These are phyloP conservation scores for Eupithecia dodoneata DNA, from an alignment of 2,888 invertebrate genomes.

Conservation along the genomic window DNA sequence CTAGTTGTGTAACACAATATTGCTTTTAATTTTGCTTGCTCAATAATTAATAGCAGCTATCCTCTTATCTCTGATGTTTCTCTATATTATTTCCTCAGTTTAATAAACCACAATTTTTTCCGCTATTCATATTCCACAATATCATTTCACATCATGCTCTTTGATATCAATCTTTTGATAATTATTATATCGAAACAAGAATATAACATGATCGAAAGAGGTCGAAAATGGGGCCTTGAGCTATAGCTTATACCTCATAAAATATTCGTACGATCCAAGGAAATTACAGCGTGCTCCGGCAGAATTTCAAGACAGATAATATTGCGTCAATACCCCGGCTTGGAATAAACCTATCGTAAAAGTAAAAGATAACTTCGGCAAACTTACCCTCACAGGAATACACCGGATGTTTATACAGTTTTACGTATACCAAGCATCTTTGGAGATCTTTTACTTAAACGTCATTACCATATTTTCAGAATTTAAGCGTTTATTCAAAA, in stretches of 20 bases:
- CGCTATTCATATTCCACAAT: not conserved
- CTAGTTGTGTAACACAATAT: not conserved
- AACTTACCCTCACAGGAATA: slow-evolving; percentile 25
- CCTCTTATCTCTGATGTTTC: not conserved
- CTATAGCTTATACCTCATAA: not conserved
- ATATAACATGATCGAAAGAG: not conserved
- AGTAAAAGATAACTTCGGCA: slow-evolving; percentile 31
- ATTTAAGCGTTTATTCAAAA: slow-evolving; percentile 4
- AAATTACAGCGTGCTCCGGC: slow-evolving; percentile 16
- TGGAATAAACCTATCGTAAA: slow-evolving; percentile 34
- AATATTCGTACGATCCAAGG: slow-evolving; percentile 10
- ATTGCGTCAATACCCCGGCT: slow-evolving; percentile 17
- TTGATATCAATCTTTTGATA: not conserved
- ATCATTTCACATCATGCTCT: not conserved
- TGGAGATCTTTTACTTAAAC: slow-evolving; percentile 25
- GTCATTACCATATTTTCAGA: slow-evolving; percentile 6
- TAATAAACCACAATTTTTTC: not conserved
- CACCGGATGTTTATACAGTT: slow-evolving; percentile 53
- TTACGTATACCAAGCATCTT: slow-evolving; percentile 49
- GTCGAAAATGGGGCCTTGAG: not conserved
- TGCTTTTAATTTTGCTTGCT: not conserved
- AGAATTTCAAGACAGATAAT: slow-evolving; percentile 20
- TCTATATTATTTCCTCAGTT: not conserved
- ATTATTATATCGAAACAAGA: not conserved
- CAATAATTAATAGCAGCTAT: not conserved